These are phyloP conservation scores for Troides helena DNA, from an alignment of 2,888 invertebrate genomes.

Conservation along the genomic window DNA sequence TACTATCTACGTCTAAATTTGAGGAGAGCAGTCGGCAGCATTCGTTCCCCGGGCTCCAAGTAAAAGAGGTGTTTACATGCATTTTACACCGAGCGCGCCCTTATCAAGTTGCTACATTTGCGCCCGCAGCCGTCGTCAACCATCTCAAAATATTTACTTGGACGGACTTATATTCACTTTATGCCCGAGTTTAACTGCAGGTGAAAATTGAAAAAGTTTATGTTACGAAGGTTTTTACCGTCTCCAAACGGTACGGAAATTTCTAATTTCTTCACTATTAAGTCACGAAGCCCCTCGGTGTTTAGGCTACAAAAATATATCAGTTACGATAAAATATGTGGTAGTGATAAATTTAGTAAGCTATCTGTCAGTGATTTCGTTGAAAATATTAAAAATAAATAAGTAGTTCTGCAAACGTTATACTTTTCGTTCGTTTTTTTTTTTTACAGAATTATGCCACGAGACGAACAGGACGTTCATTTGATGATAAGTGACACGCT, in stretches of 20 bases:
- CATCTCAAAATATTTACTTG: slow-evolving; percentile 68
- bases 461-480: too few relatives aligned
- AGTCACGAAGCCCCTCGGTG: background rate
- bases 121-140: slow-evolving; percentile 67
- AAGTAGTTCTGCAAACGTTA: too few relatives aligned
- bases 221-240: slow-evolving; percentile 69
- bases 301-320: background rate
- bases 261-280: slow-evolving; percentile 54
- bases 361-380: too few relatives aligned
- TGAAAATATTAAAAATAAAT: too few relatives aligned
- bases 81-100: slow-evolving; percentile 65
- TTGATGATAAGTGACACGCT: too few relatives aligned
- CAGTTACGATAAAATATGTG: background rate
- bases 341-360: background rate
- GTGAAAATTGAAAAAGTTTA: slow-evolving; percentile 80
- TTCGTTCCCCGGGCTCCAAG: slow-evolving; percentile 54
- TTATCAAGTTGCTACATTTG: slow-evolving; percentile 69
- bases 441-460: too few relatives aligned
- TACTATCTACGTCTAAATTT: slow-evolving; percentile 41
- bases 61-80: slow-evolving; percentile 72
- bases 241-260: slow-evolving; percentile 57
- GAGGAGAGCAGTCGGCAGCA: slow-evolving; percentile 55
- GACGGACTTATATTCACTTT: slow-evolving; percentile 59
- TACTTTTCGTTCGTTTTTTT: too few relatives aligned
- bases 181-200: slow-evolving; percentile 68